Conservation (phyloP, 1,140 invertebrate species). For the Brachionus manjavacas region DNA sequence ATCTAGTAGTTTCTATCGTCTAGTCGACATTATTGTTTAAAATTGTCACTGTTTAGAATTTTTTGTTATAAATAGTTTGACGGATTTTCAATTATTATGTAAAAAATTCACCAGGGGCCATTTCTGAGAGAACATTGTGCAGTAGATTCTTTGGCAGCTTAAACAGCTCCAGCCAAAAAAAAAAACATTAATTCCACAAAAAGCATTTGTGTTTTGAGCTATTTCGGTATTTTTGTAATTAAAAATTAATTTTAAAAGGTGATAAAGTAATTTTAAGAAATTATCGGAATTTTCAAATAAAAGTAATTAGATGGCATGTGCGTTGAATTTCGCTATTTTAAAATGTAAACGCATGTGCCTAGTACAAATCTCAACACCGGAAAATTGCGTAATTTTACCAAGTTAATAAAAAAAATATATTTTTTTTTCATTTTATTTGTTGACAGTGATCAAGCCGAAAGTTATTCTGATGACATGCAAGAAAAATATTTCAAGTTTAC, state of each 20-base stretch:
- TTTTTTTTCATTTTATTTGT: not conserved
- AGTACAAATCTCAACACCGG: not conserved
- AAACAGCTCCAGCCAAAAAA: not conserved
- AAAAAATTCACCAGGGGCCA: not conserved
- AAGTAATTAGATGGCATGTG: constrained; percentile 30
- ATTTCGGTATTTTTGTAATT: constrained; percentile 24
- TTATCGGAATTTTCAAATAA: not conserved
- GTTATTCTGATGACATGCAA: constrained; percentile 35
- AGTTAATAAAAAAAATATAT: not conserved
- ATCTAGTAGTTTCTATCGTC: constrained; percentile 20
- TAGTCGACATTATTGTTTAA: constrained; percentile 25
- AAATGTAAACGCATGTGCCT: not conserved
- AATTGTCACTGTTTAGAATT: not conserved
- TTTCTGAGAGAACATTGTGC: not conserved
- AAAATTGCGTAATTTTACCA: not conserved
- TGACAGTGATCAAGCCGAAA: not conserved
- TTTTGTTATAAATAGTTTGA: not conserved
- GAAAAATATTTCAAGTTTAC: not conserved
- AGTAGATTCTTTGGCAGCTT: not conserved
- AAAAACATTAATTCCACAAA: not conserved
- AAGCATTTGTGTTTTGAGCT: not conserved
- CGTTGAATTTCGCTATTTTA: not conserved
- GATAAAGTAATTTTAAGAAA: constrained; percentile 16
- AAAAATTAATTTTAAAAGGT: constrained; percentile 37
- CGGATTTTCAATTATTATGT: not conserved